Evolutionary conservation across 2,113 vertebrate species (phyloP).

Genomic region (Arothron firmamentum): DNA sequence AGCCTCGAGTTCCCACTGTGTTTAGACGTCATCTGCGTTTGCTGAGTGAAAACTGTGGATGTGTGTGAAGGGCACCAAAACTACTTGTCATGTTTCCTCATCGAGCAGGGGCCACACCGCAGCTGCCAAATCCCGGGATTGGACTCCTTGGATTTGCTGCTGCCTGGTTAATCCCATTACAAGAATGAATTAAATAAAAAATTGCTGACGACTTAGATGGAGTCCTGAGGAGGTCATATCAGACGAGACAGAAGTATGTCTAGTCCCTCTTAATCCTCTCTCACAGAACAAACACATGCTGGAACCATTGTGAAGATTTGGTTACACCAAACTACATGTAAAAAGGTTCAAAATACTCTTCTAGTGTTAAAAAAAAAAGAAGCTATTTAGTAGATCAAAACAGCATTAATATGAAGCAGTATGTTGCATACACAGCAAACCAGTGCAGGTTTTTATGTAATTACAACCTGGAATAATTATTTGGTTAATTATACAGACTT

Average conservation of each 20-base stretch:
- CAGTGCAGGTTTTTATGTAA: not conserved
- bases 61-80: constrained; percentile 15
- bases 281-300: constrained; percentile 32
- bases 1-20: too few species aligned
- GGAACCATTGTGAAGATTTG: constrained; percentile 31
- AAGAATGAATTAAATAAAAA: constrained; percentile 78
- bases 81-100: constrained; percentile 29
- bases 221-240: constrained; percentile 74
- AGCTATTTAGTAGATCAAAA: not conserved
- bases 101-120: constrained; percentile 46
- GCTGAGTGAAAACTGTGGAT: constrained; percentile 31
- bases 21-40: not conserved
- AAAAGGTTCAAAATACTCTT: not conserved
- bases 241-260: constrained; percentile 73
- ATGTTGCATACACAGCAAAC: not conserved
- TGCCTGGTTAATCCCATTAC: constrained; percentile 76
- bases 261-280: constrained; percentile 58
- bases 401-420: not conserved
- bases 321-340: too few species aligned
- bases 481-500: constrained; percentile 40
- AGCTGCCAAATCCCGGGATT: constrained; percentile 67
- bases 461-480: constrained; percentile 34
- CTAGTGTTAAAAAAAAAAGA: not conserved
- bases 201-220: constrained; percentile 78
- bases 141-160: constrained; percentile 69